A percentile compares a stretch with the other conserved stretches of the same genome.
Evolutionary conservation across 2,113 vertebrate species (phyloP).

Genomic region (Ornithorhynchus anatinus): DNA sequence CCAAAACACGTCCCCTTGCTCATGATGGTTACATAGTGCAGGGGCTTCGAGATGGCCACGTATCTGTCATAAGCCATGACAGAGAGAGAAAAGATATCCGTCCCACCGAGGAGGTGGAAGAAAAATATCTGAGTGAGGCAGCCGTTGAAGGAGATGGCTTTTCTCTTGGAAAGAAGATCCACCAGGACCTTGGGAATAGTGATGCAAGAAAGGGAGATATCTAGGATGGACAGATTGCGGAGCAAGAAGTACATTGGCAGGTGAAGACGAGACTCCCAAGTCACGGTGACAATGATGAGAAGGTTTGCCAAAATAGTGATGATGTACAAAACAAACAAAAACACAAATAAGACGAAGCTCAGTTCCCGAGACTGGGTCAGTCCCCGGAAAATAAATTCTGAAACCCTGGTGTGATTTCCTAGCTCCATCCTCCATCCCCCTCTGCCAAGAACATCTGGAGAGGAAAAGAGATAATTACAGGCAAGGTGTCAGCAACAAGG

Average conservation of each 20-base stretch:
- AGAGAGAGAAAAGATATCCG: conserved; percentile 41
- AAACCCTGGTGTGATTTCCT: conserved; percentile 33
- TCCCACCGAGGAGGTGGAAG: conserved; percentile 51
- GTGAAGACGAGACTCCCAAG: conserved; percentile 27
- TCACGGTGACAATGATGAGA: conserved; percentile 35
- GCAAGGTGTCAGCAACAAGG: too few relatives aligned
- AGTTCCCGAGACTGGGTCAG: conserved; percentile 33
- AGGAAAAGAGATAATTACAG: background rate
- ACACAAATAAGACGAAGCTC: conserved; percentile 25
- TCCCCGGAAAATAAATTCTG: conserved; percentile 47
- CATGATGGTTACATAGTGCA: conserved; percentile 50
- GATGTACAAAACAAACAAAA: conserved; percentile 8
- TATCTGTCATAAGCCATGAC: conserved; percentile 49
- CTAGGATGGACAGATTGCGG: conserved; percentile 39
- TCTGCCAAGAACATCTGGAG: background rate
- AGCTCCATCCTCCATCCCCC: background rate
- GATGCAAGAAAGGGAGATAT: conserved; percentile 54
- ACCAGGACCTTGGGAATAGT: conserved; percentile 41
- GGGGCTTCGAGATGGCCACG: conserved; percentile 43
- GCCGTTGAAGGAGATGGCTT: conserved; percentile 20
- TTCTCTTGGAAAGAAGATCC: conserved; percentile 12
- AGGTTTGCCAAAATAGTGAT: conserved; percentile 33
- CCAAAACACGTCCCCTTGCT: background rate
- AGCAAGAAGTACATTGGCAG: conserved; percentile 56
- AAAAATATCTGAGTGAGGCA: conserved; percentile 53